Evolutionary conservation across 2,797 vertebrate species (phyloP).

Genomic region (Pyrocephalus nanus): DNA sequence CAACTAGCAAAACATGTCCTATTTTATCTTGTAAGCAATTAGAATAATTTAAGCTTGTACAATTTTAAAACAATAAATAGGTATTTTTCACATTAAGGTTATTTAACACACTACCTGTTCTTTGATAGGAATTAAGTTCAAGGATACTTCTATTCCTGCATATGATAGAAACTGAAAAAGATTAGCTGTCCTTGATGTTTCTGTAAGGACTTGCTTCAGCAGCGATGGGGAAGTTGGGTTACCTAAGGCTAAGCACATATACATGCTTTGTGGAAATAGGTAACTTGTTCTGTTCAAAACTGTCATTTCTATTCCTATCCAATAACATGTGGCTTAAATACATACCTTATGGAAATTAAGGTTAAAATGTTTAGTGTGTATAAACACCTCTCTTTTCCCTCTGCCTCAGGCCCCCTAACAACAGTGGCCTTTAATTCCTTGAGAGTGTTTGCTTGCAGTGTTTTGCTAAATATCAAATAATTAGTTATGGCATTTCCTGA

Average conservation of each 20-base stretch:
- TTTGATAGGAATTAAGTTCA: not conserved
- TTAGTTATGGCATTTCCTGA: not conserved
- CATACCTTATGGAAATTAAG: not conserved
- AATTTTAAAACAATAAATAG: not conserved
- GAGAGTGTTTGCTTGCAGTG: not conserved
- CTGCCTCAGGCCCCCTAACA: not conserved
- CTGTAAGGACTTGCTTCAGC: not conserved
- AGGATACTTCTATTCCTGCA: not conserved
- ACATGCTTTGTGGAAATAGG: not conserved
- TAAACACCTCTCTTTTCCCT: not conserved
- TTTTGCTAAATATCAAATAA: slow-evolving; percentile 8
- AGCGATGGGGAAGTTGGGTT: not conserved
- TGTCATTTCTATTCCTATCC: not conserved
- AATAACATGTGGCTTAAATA: not conserved
- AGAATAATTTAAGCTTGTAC: not conserved
- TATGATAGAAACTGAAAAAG: not conserved
- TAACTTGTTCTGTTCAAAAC: not conserved
- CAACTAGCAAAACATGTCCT: not conserved
- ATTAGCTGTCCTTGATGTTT: not conserved
- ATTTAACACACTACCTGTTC: not conserved
- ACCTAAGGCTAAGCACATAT: not conserved
- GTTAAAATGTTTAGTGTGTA: not conserved
- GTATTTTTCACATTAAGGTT: not conserved
- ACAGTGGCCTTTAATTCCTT: not conserved
- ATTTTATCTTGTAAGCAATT: not conserved